Evolutionary conservation across 2,888 invertebrate species (phyloP).

Genomic region (Rhagonycha fulva): DNA sequence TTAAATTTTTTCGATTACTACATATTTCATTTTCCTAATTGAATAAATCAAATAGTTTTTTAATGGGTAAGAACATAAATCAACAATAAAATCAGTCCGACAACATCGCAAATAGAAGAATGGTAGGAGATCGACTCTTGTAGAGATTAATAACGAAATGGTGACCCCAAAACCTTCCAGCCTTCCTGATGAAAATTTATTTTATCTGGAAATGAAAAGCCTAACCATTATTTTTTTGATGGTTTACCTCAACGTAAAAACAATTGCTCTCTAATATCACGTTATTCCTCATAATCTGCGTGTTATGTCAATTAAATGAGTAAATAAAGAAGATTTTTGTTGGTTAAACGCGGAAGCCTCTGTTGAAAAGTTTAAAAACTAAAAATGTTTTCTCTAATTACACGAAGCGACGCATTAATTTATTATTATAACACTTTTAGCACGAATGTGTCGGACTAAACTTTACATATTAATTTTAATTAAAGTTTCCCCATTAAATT

Average conservation of each 20-base stretch:
- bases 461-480: not conserved
- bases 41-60: not conserved
- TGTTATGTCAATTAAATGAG: not conserved
- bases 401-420: not conserved
- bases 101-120: not conserved
- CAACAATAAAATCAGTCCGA: not conserved
- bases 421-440: not conserved
- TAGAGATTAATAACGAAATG: not conserved
- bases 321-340: not conserved
- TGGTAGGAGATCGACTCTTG: not conserved
- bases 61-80: not conserved
- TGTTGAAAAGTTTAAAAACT: not conserved
- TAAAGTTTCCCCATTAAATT: slow-evolving; percentile 7
- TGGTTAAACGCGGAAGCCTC: not conserved
- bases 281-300: not conserved
- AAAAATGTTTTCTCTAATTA: not conserved
- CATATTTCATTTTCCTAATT: not conserved
- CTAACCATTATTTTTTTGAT: no score
- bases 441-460: not conserved
- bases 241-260: not conserved
- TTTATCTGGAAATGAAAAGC: no score
- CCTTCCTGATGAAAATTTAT: not conserved
- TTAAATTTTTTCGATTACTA: not conserved
- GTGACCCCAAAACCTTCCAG: not conserved
- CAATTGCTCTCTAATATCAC: not conserved